A percentile compares a stretch with the other conserved stretches of the same genome.
These are phyloP conservation scores for Numenius arquata DNA, from an alignment of 2,113 vertebrate species.

Conservation along the genomic window DNA sequence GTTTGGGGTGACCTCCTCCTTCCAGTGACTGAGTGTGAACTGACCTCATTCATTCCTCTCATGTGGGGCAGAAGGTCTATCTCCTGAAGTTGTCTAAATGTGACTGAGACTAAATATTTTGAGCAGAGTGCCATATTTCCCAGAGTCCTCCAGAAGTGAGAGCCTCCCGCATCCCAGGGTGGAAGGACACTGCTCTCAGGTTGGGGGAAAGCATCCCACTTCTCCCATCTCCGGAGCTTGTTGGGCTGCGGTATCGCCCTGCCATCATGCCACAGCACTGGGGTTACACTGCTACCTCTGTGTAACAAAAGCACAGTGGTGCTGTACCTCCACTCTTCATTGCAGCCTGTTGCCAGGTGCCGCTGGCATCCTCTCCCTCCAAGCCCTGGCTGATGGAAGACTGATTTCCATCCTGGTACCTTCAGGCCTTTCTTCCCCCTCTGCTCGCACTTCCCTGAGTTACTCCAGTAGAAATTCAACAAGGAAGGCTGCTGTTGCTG, in stretches of 20 bases:
- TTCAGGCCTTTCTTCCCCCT: not conserved
- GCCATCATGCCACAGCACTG: not conserved
- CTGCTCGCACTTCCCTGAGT: not conserved
- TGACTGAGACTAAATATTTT: not conserved
- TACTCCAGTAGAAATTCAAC: not conserved
- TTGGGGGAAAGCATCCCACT: accelerated
- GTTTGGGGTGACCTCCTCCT: not conserved
- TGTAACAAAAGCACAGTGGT: accelerated
- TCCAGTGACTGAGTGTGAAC: not conserved
- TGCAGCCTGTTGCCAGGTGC: not conserved
- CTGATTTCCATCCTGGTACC: not conserved
- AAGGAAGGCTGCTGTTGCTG: not conserved
- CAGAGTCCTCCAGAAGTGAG: not conserved
- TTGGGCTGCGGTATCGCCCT: not conserved
- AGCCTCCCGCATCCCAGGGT: not conserved
- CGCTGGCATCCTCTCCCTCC: not conserved
- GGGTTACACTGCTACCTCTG: not conserved
- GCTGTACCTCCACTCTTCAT: not conserved
- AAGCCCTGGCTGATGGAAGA: not conserved
- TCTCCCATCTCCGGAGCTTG: not conserved
- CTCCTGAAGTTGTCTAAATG: not conserved
- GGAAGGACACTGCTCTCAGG: not conserved
- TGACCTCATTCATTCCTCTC: not conserved
- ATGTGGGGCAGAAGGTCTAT: not conserved
- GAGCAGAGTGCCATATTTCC: not conserved